A percentile compares a stretch with the other conserved stretches of the same genome.
Evolutionary conservation across 2,797 vertebrate species (phyloP).

Genomic region (Lindbergichthys nudifrons): DNA sequence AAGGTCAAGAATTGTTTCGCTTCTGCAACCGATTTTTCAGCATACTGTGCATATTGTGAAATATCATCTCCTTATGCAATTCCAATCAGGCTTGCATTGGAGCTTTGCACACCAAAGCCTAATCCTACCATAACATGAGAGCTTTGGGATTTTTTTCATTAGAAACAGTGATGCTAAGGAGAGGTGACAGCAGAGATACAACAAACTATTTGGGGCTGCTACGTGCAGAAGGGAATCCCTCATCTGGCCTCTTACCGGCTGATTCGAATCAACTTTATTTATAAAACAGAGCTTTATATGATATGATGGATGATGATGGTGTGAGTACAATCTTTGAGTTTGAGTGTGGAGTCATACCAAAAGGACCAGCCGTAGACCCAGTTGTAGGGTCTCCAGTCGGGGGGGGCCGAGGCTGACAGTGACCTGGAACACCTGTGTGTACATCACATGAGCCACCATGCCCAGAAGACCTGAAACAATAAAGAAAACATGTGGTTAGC

Average conservation of each 20-base stretch:
- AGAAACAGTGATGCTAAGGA: slow-evolving; percentile 57
- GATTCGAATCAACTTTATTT: neutral
- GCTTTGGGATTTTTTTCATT: slow-evolving; percentile 76
- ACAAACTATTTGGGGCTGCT: slow-evolving; percentile 23
- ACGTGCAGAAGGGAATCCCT: slow-evolving; percentile 4
- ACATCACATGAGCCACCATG: slow-evolving; percentile 95
- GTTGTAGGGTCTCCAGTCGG: slow-evolving; percentile 92
- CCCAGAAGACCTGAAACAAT: slow-evolving; percentile 90
- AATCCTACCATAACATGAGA: slow-evolving; percentile 78
- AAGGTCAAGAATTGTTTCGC: slow-evolving; percentile 63
- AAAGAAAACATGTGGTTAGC: neutral
- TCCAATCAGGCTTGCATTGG: slow-evolving; percentile 67
- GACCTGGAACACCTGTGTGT: slow-evolving; percentile 92
- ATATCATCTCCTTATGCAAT: slow-evolving; percentile 81
- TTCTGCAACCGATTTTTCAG: slow-evolving; percentile 52
- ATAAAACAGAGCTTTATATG: neutral
- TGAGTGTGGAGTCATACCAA: slow-evolving; percentile 81
- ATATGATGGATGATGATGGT: neutral
- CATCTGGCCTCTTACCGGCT: slow-evolving; percentile 5
- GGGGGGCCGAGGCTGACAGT: slow-evolving; percentile 90
- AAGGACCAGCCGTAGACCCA: slow-evolving; percentile 96
- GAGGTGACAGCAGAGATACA: slow-evolving; percentile 55
- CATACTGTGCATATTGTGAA: slow-evolving; percentile 66
- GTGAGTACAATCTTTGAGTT: neutral
- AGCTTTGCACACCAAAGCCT: slow-evolving; percentile 77